These are phyloP conservation scores for Ceyx margarethae DNA, from an alignment of 2,113 vertebrate species.

Conservation along the genomic window DNA sequence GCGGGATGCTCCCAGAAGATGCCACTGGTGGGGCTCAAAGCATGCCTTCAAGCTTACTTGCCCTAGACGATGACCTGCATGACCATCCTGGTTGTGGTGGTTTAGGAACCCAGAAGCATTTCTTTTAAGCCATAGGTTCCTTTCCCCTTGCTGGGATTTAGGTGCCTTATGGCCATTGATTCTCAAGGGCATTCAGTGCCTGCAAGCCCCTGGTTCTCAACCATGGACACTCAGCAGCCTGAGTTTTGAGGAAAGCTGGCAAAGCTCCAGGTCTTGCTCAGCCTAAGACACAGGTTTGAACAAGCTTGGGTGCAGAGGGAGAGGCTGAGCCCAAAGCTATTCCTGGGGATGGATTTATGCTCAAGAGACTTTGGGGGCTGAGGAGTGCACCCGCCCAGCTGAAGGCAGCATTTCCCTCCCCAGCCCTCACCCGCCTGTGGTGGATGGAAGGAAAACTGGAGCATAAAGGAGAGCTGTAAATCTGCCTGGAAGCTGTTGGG, in stretches of 20 bases:
- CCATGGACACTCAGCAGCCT: fast-evolving
- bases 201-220: not conserved
- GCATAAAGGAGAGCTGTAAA: not conserved
- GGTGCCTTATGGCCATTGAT: not conserved
- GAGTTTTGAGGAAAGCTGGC: not conserved
- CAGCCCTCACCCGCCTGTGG: not conserved
- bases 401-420: not conserved
- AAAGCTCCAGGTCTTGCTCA: not conserved
- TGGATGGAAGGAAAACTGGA: slow-evolving; percentile 26
- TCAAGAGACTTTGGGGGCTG: not conserved
- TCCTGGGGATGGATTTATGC: not conserved
- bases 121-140: not conserved
- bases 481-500: slow-evolving; percentile 20
- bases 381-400: not conserved
- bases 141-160: not conserved
- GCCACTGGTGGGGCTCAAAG: not conserved
- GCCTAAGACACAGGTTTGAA: not conserved
- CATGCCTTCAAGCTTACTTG: fast-evolving
- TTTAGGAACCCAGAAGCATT: not conserved
- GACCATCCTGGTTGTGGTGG: fast-evolving
- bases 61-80: fast-evolving
- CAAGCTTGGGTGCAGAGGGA: fast-evolving
- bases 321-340: not conserved
- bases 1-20: not conserved
- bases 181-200: not conserved